Base-by-base conservation (phyloP, 2,113 vertebrate species). In the Petrocephalus microphthalmus region DNA sequence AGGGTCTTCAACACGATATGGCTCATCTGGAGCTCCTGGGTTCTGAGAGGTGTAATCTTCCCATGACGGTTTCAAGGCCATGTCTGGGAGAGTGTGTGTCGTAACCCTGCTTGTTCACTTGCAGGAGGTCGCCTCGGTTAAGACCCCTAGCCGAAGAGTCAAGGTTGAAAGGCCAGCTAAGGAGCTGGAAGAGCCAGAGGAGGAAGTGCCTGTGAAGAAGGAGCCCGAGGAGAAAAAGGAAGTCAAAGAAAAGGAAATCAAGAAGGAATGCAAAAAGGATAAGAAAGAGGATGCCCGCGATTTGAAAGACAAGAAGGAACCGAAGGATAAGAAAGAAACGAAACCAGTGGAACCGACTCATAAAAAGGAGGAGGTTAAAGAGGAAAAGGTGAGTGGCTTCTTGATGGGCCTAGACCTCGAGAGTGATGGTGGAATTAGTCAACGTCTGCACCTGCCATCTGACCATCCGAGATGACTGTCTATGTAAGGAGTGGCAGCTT, bases 281-380 rank as follows among this genome's bases (percentile, higher is more conserved):
- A 97, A 97, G 90, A 97, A 95, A 91, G 95, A 97, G 86, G 95
- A 97, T 81, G 95, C 93, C 90, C 96, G 95, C 90, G 97, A 98
- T 89, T 93, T 94, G 89, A 98, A 97, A 94, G 97, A 98, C 88
- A 94, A 94, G 88, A 97, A 97, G 91, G 95, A 97, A 91, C 89
- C 87, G 54, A 98, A 97, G 93, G 97, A 98, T 89, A 97, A 96
- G 90, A 97, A 95, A 91, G 97, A 97, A 90, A 92, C 90, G 2
- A 98, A 96, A 92, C 90, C 94, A 56, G 94, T 96, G 91, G 97
- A 99, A 90, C 93, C 94, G 2, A 91, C 94, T n/a, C 92, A 96
- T 71, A 97, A 95, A 95, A 95, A 96, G 85, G 98, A 98, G 92
- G 96, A 97, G 88, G 89, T 90, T 52, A 92, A 97, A 93, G 92